These are phyloP conservation scores for Epirrita christyi DNA, from an alignment of 2,888 invertebrate genomes.

Conservation along the genomic window DNA sequence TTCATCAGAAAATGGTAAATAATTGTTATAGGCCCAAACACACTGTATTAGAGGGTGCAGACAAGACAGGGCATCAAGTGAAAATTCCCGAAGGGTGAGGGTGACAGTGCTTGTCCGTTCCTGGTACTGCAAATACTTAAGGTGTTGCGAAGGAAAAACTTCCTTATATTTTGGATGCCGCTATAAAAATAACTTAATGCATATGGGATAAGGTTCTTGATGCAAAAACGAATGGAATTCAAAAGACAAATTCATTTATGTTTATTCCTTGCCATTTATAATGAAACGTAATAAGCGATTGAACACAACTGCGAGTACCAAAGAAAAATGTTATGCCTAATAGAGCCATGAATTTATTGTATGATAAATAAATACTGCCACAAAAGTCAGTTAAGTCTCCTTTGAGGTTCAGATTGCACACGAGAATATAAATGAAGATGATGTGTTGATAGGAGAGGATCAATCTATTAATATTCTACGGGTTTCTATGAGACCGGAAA, in stretches of 20 bases:
- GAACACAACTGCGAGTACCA: too few species aligned
- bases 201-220: background rate
- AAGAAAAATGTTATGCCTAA: too few species aligned
- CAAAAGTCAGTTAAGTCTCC: constrained; percentile 9
- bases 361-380: constrained; percentile 1
- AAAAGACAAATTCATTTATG: too few species aligned
- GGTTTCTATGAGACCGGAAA: constrained; percentile 59
- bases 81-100: constrained; percentile 63
- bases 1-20: constrained; percentile 23
- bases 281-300: too few species aligned
- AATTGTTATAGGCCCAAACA: constrained; percentile 35
- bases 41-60: constrained; percentile 52
- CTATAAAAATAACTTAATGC: background rate
- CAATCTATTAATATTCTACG: constrained; percentile 63
- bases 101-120: constrained; percentile 61
- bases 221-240: background rate
- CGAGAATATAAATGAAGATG: constrained; percentile 28
- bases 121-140: constrained; percentile 60
- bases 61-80: constrained; percentile 38
- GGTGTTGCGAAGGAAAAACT: constrained; percentile 42
- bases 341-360: too few species aligned
- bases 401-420: constrained; percentile 15
- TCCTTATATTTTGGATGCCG: constrained; percentile 14
- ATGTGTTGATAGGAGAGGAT: constrained; percentile 40
- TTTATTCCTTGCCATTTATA: too few species aligned